These are phyloP conservation scores for Pogonomyrmex barbatus DNA, from an alignment of 1,140 invertebrate genomes.

Conservation along the genomic window DNA sequence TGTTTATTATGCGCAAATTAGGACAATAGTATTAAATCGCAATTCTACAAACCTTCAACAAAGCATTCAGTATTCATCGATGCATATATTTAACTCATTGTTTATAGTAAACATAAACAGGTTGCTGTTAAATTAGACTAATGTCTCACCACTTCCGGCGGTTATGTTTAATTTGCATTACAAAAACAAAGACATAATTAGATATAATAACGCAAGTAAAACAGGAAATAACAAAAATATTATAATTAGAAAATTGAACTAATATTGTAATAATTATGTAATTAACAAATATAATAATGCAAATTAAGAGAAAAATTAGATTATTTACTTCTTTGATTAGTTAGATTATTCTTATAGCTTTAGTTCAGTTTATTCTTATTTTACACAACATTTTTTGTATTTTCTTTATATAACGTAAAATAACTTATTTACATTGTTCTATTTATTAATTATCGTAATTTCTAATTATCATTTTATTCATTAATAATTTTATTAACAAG, in stretches of 20 bases:
- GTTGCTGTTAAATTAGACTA: not conserved
- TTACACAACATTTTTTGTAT: not conserved
- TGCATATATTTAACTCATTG: slow-evolving; percentile 36
- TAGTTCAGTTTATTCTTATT: no score
- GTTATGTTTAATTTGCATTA: not conserved
- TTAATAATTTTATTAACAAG: not conserved
- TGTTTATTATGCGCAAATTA: not conserved
- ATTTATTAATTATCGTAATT: not conserved
- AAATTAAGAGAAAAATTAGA: not conserved
- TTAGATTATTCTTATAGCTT: no score
- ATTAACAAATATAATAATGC: not conserved
- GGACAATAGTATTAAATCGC: slow-evolving; percentile 5
- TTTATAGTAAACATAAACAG: slow-evolving; percentile 18
- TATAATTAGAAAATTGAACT: not conserved
- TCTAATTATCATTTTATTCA: not conserved
- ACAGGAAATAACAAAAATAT: not conserved
- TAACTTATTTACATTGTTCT: not conserved
- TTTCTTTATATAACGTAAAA: not conserved
- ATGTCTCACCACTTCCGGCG: not conserved
- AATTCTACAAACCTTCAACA: not conserved
- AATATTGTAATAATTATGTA: not conserved
- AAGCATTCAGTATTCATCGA: not conserved
- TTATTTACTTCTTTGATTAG: no score
- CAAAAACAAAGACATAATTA: not conserved
- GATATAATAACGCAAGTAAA: not conserved